A percentile compares a stretch with the other conserved stretches of the same genome.
Evolutionary conservation across 1,140 invertebrate genomes (phyloP).

Genomic region (Heliconius nattereri): DNA sequence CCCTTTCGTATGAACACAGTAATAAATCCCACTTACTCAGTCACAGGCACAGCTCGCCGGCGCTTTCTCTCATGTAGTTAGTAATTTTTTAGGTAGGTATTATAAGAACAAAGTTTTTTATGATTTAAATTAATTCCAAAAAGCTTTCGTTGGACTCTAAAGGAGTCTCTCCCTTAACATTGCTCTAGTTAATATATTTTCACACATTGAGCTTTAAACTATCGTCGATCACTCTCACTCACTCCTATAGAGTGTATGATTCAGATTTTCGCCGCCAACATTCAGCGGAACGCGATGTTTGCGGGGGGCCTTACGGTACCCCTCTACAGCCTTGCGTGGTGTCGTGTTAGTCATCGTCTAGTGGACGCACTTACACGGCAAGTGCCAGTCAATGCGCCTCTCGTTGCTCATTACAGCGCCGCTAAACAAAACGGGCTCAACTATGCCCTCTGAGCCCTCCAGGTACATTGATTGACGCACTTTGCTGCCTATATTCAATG

Average conservation of each 20-base stretch:
- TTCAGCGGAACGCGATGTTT: constrained; percentile 22
- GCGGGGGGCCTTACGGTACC: constrained; percentile 29
- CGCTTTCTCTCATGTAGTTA: not conserved
- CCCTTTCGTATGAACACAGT: not conserved
- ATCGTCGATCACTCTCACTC: not conserved
- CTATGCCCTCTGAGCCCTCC: not conserved
- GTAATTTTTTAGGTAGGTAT: not conserved
- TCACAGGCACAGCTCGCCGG: not conserved
- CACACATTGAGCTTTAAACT: not conserved
- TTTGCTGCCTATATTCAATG: not conserved
- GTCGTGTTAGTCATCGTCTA: constrained; percentile 40
- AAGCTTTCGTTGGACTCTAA: not conserved
- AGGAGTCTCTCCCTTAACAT: not conserved
- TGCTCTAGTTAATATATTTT: not conserved
- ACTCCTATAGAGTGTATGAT: not conserved
- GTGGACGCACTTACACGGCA: constrained; percentile 39
- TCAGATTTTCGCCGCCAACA: no score
- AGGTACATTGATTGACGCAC: not conserved
- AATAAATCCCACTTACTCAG: not conserved
- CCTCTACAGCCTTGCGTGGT: constrained; percentile 35
- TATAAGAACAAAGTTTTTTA: not conserved
- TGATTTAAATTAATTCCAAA: not conserved
- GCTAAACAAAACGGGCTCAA: constrained; percentile 19
- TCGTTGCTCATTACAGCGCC: constrained; percentile 23
- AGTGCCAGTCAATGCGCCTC: constrained; percentile 29